Conservation (phyloP, 2,888 invertebrate species). For the Napeogenes inachia region DNA sequence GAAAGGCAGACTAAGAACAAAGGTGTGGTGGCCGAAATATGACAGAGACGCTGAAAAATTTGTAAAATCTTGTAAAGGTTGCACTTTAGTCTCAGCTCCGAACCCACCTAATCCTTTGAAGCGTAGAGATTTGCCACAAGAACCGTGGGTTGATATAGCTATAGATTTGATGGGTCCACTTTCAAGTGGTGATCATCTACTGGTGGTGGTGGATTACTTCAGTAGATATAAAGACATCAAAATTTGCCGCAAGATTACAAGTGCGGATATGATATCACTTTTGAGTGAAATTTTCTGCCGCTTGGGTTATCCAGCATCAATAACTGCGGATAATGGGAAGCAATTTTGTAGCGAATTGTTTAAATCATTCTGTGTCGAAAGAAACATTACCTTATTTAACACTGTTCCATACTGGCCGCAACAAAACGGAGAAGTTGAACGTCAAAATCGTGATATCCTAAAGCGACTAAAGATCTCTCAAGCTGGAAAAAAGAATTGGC, state of each 20-base stretch:
- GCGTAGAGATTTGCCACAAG: slow-evolving; percentile 26
- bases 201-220: slow-evolving; percentile 34
- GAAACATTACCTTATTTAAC: not conserved
- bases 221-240: slow-evolving; percentile 33
- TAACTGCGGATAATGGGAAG: not conserved
- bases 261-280: slow-evolving; percentile 22
- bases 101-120: slow-evolving; percentile 29
- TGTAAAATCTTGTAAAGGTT: slow-evolving; percentile 29
- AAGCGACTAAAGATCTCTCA: slow-evolving; percentile 10
- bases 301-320: not conserved
- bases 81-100: slow-evolving; percentile 24
- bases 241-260: slow-evolving; percentile 23
- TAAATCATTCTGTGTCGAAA: not conserved
- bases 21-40: slow-evolving; percentile 32
- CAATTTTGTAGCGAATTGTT: not conserved
- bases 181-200: slow-evolving; percentile 30
- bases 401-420: not conserved
- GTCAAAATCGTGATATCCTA: not conserved
- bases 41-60: slow-evolving; percentile 29
- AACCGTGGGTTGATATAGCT: slow-evolving; percentile 33
- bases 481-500: slow-evolving; percentile 7
- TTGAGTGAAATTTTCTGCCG: slow-evolving; percentile 25
- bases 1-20: slow-evolving; percentile 28
- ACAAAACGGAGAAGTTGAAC: not conserved
- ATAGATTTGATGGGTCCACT: slow-evolving; percentile 34